These are phyloP conservation scores for Leptinotarsa tumamoca DNA, from an alignment of 2,888 invertebrate species.

Conservation along the genomic window DNA sequence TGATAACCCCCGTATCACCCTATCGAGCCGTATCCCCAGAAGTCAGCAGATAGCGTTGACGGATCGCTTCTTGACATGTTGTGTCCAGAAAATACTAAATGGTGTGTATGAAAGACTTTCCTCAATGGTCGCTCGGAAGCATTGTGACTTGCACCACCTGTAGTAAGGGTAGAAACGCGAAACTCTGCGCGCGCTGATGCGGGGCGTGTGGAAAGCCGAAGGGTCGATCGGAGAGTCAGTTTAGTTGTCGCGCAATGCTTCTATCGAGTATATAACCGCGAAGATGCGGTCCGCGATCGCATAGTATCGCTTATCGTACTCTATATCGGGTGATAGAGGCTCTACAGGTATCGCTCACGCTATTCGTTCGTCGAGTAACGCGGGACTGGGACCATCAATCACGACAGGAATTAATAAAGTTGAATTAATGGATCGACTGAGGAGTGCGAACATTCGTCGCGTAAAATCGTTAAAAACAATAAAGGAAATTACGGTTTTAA, in stretches of 20 bases:
- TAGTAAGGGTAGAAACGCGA: slow-evolving; percentile 57
- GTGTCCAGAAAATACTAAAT: slow-evolving; percentile 46
- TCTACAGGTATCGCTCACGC: slow-evolving; percentile 58
- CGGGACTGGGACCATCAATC: slow-evolving; percentile 17
- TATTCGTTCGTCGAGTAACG: slow-evolving; percentile 9
- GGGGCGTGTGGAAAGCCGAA: slow-evolving; percentile 58
- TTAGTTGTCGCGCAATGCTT: slow-evolving; percentile 65
- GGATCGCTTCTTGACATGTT: slow-evolving; percentile 45
- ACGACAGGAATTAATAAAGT: slow-evolving; percentile 24
- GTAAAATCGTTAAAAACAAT: slow-evolving; percentile 46
- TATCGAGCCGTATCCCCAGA: slow-evolving; percentile 31
- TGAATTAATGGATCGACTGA: slow-evolving; percentile 15
- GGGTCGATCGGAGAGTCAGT: slow-evolving; percentile 61
- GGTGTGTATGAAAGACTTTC: slow-evolving; percentile 42
- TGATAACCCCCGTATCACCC: not conserved
- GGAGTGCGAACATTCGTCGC: slow-evolving; percentile 4
- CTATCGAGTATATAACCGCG: slow-evolving; percentile 63
- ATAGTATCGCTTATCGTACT: slow-evolving; percentile 56
- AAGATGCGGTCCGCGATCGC: slow-evolving; percentile 58
- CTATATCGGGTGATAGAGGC: slow-evolving; percentile 46
- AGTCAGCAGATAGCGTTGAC: slow-evolving; percentile 29
- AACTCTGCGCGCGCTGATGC: slow-evolving; percentile 59
- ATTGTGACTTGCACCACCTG: slow-evolving; percentile 62
- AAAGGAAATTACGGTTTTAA: slow-evolving; percentile 45
- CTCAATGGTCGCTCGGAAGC: slow-evolving; percentile 44